These are phyloP conservation scores for Dermolepida albohirtum DNA, from an alignment of 2,888 invertebrate genomes.

Conservation along the genomic window DNA sequence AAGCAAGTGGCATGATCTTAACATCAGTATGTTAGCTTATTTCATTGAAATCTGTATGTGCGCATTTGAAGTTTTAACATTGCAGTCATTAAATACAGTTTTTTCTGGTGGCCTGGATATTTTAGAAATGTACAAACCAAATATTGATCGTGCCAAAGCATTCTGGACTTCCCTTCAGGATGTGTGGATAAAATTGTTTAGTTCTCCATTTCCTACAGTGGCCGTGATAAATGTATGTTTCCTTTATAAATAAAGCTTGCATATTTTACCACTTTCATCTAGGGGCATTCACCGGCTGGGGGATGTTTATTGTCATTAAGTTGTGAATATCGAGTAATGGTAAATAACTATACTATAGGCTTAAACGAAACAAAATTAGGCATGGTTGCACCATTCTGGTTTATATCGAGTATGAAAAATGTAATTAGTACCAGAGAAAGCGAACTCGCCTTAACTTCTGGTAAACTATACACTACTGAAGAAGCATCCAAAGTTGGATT, in stretches of 20 bases:
- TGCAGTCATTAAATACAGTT: constrained; percentile 75
- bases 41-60: constrained; percentile 7
- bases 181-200: constrained; percentile 83
- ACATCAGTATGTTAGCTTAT: constrained; percentile 75
- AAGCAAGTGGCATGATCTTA: constrained; percentile 79
- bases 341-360: constrained; percentile 85
- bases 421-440: constrained; percentile 76
- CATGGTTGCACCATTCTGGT: constrained; percentile 83
- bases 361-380: constrained; percentile 89
- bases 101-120: constrained; percentile 90
- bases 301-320: constrained; percentile 83
- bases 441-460: constrained; percentile 81
- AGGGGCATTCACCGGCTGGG: constrained; percentile 88
- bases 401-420: constrained; percentile 73
- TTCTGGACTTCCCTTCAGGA: constrained; percentile 87
- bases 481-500: constrained; percentile 82
- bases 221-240: constrained; percentile 84
- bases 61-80: constrained; percentile 22
- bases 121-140: constrained; percentile 87
- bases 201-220: constrained; percentile 77
- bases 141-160: constrained; percentile 72
- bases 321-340: constrained; percentile 89
- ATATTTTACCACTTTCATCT: constrained; percentile 48
- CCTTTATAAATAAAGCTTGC: background rate
- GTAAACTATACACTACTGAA: constrained; percentile 78